Percentiles rank a stretch among this genome's conserved stretches.
Evolutionary conservation across 1,140 invertebrate genomes (phyloP).

Genomic region (Drosophila saltans): DNA sequence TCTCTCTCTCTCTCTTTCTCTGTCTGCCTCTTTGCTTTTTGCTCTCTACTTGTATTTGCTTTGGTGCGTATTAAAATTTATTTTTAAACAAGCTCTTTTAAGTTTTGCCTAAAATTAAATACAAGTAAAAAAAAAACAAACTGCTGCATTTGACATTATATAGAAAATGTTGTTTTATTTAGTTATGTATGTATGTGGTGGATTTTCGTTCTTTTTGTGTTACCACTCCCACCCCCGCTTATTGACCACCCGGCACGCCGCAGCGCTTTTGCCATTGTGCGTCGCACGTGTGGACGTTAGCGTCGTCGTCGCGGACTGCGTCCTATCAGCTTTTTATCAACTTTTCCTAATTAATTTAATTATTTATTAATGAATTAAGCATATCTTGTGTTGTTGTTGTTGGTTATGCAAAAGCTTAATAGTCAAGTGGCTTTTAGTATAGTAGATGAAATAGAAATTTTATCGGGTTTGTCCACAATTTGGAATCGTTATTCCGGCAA

Average conservation of each 20-base stretch:
- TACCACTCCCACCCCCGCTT: slow-evolving; percentile 44
- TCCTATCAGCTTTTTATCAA: slow-evolving; percentile 15
- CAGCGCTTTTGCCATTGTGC: slow-evolving; percentile 27
- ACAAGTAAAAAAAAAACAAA: slow-evolving; percentile 41
- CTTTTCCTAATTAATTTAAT: slow-evolving; percentile 51
- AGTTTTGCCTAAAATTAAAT: slow-evolving; percentile 77
- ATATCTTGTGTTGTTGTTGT: slow-evolving; percentile 9
- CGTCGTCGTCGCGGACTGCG: slow-evolving; percentile 19
- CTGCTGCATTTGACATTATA: slow-evolving; percentile 21
- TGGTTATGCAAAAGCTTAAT: background rate
- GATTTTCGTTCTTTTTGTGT: slow-evolving; percentile 43
- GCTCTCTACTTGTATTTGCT: slow-evolving; percentile 27
- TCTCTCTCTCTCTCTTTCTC: slow-evolving; percentile 26
- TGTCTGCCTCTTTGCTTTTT: background rate
- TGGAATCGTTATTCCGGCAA: background rate
- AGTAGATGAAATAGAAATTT: slow-evolving; percentile 2
- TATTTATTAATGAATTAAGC: slow-evolving; percentile 37
- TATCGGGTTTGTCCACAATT: slow-evolving; percentile 1
- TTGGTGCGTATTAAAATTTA: slow-evolving; percentile 23
- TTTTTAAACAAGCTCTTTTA: slow-evolving; percentile 46
- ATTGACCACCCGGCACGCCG: background rate
- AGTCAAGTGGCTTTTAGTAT: background rate
- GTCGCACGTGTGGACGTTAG: slow-evolving; percentile 64
- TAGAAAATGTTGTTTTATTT: background rate
- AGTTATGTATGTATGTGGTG: background rate